Base-by-base conservation (phyloP, 2,797 vertebrate species). In the Phataginus tetradactyla region DNA sequence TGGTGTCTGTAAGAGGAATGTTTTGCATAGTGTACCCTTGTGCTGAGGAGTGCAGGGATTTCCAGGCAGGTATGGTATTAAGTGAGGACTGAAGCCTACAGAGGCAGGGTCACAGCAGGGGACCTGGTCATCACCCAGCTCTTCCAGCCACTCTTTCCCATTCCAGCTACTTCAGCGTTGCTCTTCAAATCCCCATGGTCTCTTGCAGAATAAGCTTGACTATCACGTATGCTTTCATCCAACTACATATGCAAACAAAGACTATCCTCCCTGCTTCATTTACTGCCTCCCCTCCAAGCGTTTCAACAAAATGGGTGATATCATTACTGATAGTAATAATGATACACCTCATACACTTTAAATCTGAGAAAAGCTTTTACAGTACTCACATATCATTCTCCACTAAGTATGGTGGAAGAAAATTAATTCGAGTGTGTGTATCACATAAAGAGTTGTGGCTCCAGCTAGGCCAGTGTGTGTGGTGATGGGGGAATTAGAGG, bases 131-230 rank as follows among this genome's bases (percentile, higher is more conserved):
- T 86, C 88, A 64, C 66, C 68, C 78, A 53, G 34, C 5, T 34
- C 0, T 2, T 57, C 53, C 20, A 5, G 61, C 87, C 37, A 64
- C 80, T 84, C 80, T 96, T 66, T 96, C 71, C 86, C 94, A 7
- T 85, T 97, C 66, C 75, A 96, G 85, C 37, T 96, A 59, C 97
- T 95, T 94, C 84, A 66, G 90, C 53, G 42, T 94, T 95, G 97
- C 94, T 49, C 61, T 95, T 94, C 63, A 97, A 97, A 89, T 27
- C 94, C 95, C 78, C 14, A 29, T 55, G 86, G 71, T 96, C 91
- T 93, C 94, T 97, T 95, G 68, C 93, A 25, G 90, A 94, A 91
- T 74, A 90, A 95, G 49, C 66, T 86, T 81, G 95, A 93, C 42
- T 93, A 27, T 64, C 96, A 92, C 88, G 23, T 91, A 68, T 92